Evolutionary conservation across 2,888 invertebrate genomes (phyloP).

Genomic region (Notodonta ziczac): DNA sequence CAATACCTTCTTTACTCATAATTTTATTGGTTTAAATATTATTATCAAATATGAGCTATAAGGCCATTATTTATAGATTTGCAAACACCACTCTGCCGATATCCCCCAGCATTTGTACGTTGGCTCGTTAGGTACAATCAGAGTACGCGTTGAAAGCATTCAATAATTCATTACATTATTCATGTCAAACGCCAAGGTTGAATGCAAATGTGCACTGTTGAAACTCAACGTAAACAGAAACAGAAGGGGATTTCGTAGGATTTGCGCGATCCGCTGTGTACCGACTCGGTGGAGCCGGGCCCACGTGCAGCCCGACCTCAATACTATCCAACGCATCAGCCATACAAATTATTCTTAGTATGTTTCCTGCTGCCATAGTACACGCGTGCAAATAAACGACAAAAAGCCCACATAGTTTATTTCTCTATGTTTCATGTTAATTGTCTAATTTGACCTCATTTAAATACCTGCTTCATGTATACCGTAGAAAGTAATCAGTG

Average conservation of each 20-base stretch:
- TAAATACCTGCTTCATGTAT: conserved; percentile 2
- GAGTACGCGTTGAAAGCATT: conserved; percentile 57
- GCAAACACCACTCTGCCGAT: conserved; percentile 26
- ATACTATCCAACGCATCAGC: conserved; percentile 35
- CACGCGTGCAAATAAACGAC: conserved; percentile 48
- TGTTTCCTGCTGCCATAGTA: conserved; percentile 50
- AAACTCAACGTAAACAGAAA: conserved; percentile 29
- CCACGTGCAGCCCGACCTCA: conserved; percentile 40
- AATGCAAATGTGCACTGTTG: conserved; percentile 55
- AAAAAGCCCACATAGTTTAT: conserved; percentile 40
- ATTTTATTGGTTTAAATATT: background rate
- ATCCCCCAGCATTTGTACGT: conserved; percentile 7
- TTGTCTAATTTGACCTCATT: conserved; percentile 19
- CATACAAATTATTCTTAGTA: conserved; percentile 47
- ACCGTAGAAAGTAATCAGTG: conserved; percentile 20
- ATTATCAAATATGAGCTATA: background rate
- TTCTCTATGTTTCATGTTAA: conserved; percentile 23
- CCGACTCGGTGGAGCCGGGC: conserved; percentile 21
- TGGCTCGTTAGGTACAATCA: conserved; percentile 22
- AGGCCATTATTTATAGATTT: conserved; percentile 10
- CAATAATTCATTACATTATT: conserved; percentile 56
- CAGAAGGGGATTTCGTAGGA: conserved; percentile 30
- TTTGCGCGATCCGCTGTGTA: conserved; percentile 24
- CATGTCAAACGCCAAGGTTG: conserved; percentile 60
- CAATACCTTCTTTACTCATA: background rate